Percentiles rank a stretch among this genome's conserved stretches.
Conservation (phyloP, 2,113 vertebrate species). For the Ramphastos sulfuratus region DNA sequence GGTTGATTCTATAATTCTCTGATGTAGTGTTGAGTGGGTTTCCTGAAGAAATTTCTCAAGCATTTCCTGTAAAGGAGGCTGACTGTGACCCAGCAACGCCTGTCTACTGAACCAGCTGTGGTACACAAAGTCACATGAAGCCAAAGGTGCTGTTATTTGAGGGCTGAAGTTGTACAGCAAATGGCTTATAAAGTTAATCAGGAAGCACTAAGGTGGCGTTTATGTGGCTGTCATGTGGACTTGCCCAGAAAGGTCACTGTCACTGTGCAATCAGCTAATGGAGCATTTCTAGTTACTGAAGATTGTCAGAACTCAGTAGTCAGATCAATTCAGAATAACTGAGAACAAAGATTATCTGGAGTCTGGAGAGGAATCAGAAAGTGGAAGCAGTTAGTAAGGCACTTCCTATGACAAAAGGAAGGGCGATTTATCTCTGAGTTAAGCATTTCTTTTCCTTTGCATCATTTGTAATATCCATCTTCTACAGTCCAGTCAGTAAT, state of each 20-base stretch:
- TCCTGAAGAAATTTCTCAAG: background rate
- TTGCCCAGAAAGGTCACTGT: conserved; percentile 25
- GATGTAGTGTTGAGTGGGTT: background rate
- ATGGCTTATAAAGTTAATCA: conserved; percentile 35
- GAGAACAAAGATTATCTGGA: conserved; percentile 49
- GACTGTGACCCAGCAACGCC: background rate
- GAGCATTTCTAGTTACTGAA: conserved; percentile 40
- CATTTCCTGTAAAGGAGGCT: background rate
- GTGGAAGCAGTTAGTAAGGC: conserved; percentile 20
- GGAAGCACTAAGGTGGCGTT: conserved; percentile 7
- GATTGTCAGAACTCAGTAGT: conserved; percentile 13
- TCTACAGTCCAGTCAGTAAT: background rate
- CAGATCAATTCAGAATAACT: conserved; percentile 4
- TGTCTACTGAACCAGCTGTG: background rate
- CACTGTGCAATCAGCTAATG: conserved; percentile 74
- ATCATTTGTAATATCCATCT: background rate
- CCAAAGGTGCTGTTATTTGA: conserved; percentile 11
- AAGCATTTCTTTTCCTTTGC: background rate
- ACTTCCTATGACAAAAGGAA: background rate
- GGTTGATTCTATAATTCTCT: too few species aligned
- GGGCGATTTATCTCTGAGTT: background rate
- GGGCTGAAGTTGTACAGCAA: background rate
- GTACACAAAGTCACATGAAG: background rate
- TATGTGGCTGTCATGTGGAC: conserved; percentile 12
- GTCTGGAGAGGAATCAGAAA: background rate